These are phyloP conservation scores for Cyprinus carpio DNA, from an alignment of 2,113 vertebrate genomes.

Conservation along the genomic window DNA sequence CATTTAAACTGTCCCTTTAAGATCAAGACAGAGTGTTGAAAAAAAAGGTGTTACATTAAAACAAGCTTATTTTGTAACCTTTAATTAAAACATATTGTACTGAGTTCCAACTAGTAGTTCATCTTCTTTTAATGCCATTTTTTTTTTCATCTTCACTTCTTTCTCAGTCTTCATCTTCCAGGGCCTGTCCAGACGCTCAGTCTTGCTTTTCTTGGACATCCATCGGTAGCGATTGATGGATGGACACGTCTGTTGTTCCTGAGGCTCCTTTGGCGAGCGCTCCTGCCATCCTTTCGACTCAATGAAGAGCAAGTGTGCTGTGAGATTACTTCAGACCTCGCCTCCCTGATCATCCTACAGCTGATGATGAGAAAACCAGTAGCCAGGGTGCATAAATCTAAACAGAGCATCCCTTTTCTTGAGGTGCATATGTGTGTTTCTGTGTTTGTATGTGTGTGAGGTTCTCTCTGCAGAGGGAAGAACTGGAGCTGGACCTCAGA, in stretches of 20 bases:
- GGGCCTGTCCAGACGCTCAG: slow-evolving; percentile 38
- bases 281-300: slow-evolving; percentile 29
- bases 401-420: slow-evolving; percentile 57
- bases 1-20: background rate
- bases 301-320: slow-evolving; percentile 51
- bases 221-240: slow-evolving; percentile 33
- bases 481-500: slow-evolving; percentile 39
- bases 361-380: slow-evolving; percentile 50
- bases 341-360: slow-evolving; percentile 47
- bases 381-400: slow-evolving; percentile 42
- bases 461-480: background rate
- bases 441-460: slow-evolving; percentile 17
- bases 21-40: background rate
- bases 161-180: slow-evolving; percentile 18
- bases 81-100: background rate
- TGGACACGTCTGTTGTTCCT: slow-evolving; percentile 45
- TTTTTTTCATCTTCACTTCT: slow-evolving; percentile 6
- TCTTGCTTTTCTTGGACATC: slow-evolving; percentile 57
- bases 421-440: slow-evolving; percentile 6
- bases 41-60: slow-evolving; percentile 14
- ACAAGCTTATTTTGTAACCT: slow-evolving; percentile 33
- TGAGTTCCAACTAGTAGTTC: slow-evolving; percentile 32
- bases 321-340: slow-evolving; percentile 28
- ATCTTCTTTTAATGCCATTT: slow-evolving; percentile 10
- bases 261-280: slow-evolving; percentile 38